These are phyloP conservation scores for Triplophysa rosa DNA, from an alignment of 2,113 vertebrate species.

Conservation along the genomic window DNA sequence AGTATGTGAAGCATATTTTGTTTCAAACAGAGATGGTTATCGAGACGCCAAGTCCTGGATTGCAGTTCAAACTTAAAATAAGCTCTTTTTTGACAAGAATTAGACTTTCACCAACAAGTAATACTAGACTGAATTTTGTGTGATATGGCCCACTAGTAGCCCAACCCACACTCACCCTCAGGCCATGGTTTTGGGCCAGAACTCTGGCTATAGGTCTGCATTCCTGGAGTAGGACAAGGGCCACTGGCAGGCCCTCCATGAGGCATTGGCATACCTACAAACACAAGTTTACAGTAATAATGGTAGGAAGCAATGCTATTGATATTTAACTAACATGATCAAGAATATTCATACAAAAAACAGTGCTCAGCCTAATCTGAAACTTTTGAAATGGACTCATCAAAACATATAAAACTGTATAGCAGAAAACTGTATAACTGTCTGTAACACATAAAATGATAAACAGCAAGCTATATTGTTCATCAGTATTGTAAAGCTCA, in stretches of 20 bases:
- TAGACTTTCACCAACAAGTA: too few species aligned
- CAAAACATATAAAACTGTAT: too few species aligned
- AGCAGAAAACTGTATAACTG: not conserved
- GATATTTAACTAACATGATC: not conserved
- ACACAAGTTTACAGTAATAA: constrained; percentile 10
- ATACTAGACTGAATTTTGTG: too few species aligned
- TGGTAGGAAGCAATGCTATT: not conserved
- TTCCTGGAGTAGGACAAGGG: constrained; percentile 70
- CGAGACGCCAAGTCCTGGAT: too few species aligned
- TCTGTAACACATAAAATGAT: not conserved
- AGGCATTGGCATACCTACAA: constrained; percentile 76
- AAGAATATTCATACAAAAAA: not conserved
- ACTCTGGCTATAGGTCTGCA: constrained; percentile 73
- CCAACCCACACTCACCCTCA: constrained; percentile 70
- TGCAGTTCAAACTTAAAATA: too few species aligned
- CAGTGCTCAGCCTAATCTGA: too few species aligned
- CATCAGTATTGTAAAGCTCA: not conserved
- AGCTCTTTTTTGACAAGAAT: too few species aligned
- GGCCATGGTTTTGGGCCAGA: constrained; percentile 79
- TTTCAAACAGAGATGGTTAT: too few species aligned
- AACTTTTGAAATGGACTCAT: too few species aligned
- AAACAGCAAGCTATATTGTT: too few species aligned
- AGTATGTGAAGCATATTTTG: too few species aligned
- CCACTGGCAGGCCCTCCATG: constrained; percentile 74
- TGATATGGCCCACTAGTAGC: not conserved